These are phyloP conservation scores for Drosophila prosaltans DNA, from an alignment of 1,140 invertebrate genomes.

Conservation along the genomic window DNA sequence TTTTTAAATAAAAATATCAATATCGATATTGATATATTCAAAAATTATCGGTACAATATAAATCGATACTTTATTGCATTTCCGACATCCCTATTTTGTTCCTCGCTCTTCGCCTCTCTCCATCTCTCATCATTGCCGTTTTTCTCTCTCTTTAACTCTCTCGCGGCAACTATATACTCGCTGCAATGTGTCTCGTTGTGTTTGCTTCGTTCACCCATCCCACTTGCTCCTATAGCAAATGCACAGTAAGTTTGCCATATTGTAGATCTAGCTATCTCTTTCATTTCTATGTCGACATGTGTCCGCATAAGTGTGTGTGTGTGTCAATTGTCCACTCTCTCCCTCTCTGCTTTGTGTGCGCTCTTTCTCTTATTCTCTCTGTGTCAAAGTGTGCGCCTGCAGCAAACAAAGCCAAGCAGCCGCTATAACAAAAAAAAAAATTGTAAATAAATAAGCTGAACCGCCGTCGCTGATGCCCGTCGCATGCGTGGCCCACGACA, in stretches of 20 bases:
- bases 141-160: not conserved
- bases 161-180: not conserved
- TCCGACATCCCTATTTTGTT: not conserved
- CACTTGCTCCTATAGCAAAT: not conserved
- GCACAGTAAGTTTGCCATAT: not conserved
- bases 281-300: conserved; percentile 53
- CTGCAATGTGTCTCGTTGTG: not conserved
- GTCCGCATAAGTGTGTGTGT: conserved; percentile 36
- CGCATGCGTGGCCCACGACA: conserved; percentile 1
- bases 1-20: too few species aligned
- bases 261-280: conserved; percentile 32
- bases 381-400: conserved; percentile 32
- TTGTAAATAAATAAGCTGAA: conserved; percentile 49
- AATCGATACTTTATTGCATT: too few species aligned
- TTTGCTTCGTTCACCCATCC: not conserved
- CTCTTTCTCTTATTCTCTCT: conserved; percentile 16
- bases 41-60: too few species aligned
- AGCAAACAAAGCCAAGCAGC: conserved; percentile 47
- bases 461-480: not conserved
- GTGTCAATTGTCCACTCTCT: conserved; percentile 28
- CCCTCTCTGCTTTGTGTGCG: conserved; percentile 24
- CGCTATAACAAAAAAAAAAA: conserved; percentile 47
- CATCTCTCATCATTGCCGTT: not conserved
- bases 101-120: not conserved
- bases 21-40: too few species aligned